Evolutionary conservation across 2,888 invertebrate species (phyloP), one percentile per base, ranked within the genome.

Genomic region (Chalcosyrphus nemorum): DNA sequence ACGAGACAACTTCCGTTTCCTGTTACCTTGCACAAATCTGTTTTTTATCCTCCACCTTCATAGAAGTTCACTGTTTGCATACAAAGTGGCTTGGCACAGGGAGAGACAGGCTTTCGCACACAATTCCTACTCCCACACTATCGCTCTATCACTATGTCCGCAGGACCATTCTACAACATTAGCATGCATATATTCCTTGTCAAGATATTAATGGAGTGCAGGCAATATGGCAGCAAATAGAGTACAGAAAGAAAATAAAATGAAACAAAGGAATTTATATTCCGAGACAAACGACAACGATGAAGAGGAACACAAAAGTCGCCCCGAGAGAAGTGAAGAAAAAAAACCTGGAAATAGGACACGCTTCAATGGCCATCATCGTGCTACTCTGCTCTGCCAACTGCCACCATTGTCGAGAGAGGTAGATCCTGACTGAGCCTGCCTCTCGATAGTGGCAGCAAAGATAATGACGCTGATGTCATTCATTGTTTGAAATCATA

Each of bases 1-100:
- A 70, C 77, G 52, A 71, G 57, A 70, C 76, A 71, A 81, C 76
- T 76, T 81, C 81, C 81, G 81, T 71, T 77, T 81, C 81, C 81
- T 65, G 81, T 75, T 75, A 54, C 54, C 54, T 29, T 61, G 54
- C 27, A 80, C 57, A 75, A 81, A 81, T 75, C 81, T 63, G 75
- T 75, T 61, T 65, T 81, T 81, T 70, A 45, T 70, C 61, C 59
- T n/a, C 32, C 45, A 43, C 71, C 65, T 59, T 61, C 15, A 24
- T 47, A 63, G 24, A n/a, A 52, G 21, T 70, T 56, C 63, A 52
- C 71, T 81, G 29, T 71, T 71, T 81, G 81, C 70, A 76, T 76
- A 71, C 71, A 77, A 81, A 81, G 63, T 76, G 50, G 45, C 35
- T 71, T 9, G n/a, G 27, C 19, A 43, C 38, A 50, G 57, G n/a